Base-by-base conservation (phyloP, 2,113 vertebrate genomes). In the Chamaea fasciata region DNA sequence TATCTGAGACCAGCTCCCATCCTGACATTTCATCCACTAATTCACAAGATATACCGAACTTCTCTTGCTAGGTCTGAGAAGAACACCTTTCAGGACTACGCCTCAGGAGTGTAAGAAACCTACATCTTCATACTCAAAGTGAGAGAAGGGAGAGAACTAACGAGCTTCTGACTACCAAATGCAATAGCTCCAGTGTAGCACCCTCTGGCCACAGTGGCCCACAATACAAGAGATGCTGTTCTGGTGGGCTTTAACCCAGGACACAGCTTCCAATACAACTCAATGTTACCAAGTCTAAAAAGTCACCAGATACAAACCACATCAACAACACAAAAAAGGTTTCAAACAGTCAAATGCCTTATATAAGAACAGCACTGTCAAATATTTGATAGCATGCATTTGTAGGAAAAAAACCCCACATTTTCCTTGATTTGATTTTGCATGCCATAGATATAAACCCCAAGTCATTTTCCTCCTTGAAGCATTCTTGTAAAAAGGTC, bases 371-470 rank as follows among this genome's bases (percentile, higher is more conserved):
- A 39, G 5, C 15, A 30, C 7, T 33, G 16, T 46, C 46, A 59
- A 5, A 33, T 33, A 9, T 20, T 77, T 81, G 47, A 27, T 30
- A 84, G 59, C 6, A 63, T 3, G 9, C 4, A 31, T 47, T 62
- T 63, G 27, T 13, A 80, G 28, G 11, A 60, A 87, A 90, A 57
- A 42, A 10, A 0, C 0, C 2, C 2, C 28, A n/a, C 2, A n/a
- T 19, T 65, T 71, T 77, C 64, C 31, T 92, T 62, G 16, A 7
- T 50, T 22, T 59, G 35, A 83, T 50, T 92, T 63, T 89, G 30
- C 21, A 63, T 1, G 8, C 35, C 63, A 35, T 44, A 70, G 37
- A 73, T 57, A 28, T 11, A 85, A 90, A 56, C 6, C 4, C 27
- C 21, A 70, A 77, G 27, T 9, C 30, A 37, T 75, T 71, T 35